Conservation (phyloP, 1,140 invertebrate genomes). For the Ostrea edulis region DNA sequence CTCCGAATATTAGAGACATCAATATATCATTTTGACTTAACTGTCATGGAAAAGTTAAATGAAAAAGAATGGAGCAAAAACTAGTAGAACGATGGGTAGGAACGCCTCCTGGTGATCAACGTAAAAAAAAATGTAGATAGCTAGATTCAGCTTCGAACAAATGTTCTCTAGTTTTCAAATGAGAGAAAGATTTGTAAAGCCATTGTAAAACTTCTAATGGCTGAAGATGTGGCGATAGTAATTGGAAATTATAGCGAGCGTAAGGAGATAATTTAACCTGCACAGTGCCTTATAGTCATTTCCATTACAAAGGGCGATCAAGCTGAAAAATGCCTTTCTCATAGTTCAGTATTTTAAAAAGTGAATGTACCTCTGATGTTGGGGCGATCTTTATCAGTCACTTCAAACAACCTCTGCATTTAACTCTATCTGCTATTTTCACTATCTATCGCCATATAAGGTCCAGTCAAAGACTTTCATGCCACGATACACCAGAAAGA, state of each 20-base stretch:
- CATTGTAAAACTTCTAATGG: slow-evolving; percentile 22
- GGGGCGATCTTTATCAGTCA: slow-evolving; percentile 1
- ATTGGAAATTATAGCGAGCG: background rate
- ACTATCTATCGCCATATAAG: background rate
- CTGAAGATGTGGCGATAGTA: slow-evolving; percentile 9
- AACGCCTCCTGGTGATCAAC: background rate
- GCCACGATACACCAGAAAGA: background rate
- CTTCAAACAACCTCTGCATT: background rate
- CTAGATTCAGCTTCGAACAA: background rate
- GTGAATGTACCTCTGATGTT: slow-evolving; percentile 14
- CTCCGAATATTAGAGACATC: background rate
- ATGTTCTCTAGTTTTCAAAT: slow-evolving; percentile 11
- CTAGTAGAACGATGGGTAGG: background rate
- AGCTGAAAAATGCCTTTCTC: slow-evolving; percentile 30
- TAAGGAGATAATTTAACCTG: slow-evolving; percentile 27
- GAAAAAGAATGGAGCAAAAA: background rate
- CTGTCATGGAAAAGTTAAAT: background rate
- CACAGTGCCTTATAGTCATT: slow-evolving; percentile 3
- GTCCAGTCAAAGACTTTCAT: slow-evolving; percentile 8
- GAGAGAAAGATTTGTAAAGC: slow-evolving; percentile 22
- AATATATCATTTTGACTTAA: background rate
- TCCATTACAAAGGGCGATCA: slow-evolving; percentile 19
- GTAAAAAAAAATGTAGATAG: background rate
- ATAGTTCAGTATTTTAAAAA: background rate
- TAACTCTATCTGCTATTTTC: background rate